Evolutionary conservation across 2,888 invertebrate species (phyloP), one percentile per base, ranked within the genome.

Genomic region (Calephelis perditalis): DNA sequence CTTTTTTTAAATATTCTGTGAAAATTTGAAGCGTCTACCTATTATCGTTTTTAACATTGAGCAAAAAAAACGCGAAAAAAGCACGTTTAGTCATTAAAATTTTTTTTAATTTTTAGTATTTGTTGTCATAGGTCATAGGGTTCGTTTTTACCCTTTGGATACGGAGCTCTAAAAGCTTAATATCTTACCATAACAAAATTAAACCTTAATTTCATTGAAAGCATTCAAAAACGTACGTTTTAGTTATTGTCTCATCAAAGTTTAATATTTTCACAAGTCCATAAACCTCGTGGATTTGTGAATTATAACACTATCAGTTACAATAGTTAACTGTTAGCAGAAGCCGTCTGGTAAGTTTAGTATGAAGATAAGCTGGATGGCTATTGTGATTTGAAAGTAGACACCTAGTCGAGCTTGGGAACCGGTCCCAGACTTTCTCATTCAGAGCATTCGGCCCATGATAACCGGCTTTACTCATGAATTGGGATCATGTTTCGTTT

Each of bases 351-450:
- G 68, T 78, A 68, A 68, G 74, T 76, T 74, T 70, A 70, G 71
- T 70, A 74, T 63, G 63, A 61, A 68, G 77, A 82, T 72, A 84
- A 81, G 76, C 77, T 74, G 72, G 75, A 75, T 71, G 75, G 79
- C 84, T 82, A 88, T 89, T 88, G 87, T 88, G 79, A 84, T 83
- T 85, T 85, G 88, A 89, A 90, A 90, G 89, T 88, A 85, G 86
- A 84, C 84, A 79, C 79, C 75, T 73, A 76, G 79, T 79, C 77
- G 82, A 82, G 82, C 76, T 69, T 62, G 70, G 74, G 74, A 78
- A 89, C 90, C 89, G 90, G 89, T 89, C 79, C 73, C 75, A 73
- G 80, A 84, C 89, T 89, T 90, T 90, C 90, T 88, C 84, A 86
- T 86, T 85, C 84, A 87, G 77, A 71, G 57, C 57, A 44, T 60